These are phyloP conservation scores for Pseudorectes ferrugineus DNA, from an alignment of 2,113 vertebrate genomes.

Conservation along the genomic window DNA sequence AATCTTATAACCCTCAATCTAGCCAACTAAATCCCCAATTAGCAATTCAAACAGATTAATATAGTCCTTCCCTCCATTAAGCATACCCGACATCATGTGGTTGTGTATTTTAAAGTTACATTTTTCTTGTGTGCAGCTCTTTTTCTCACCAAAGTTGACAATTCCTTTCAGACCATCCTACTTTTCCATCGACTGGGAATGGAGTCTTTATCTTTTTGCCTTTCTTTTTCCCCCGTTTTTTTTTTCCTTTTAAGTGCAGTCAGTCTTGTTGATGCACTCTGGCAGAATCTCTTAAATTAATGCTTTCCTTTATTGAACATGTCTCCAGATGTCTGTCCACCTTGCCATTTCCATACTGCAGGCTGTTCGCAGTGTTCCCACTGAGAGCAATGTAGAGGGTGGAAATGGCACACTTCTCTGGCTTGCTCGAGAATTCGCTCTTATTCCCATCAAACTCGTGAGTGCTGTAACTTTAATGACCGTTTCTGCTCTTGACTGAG, in stretches of 20 bases:
- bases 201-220: not conserved
- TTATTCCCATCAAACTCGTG: not conserved
- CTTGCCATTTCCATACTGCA: not conserved
- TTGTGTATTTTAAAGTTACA: constrained; percentile 11
- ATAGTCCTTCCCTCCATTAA: constrained; percentile 30
- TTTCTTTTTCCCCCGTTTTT: not conserved
- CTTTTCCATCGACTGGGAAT: not conserved
- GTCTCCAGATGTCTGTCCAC: not conserved
- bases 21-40: constrained; percentile 56
- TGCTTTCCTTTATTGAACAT: not conserved
- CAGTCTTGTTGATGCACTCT: not conserved
- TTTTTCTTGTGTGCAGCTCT: constrained; percentile 20
- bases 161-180: constrained; percentile 35
- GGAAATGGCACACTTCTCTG: not conserved
- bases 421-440: not conserved
- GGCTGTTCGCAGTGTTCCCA: not conserved
- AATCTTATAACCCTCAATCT: constrained; percentile 39
- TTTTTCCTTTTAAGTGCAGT: not conserved
- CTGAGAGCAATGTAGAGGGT: not conserved
- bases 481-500: not conserved
- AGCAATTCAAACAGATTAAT: constrained; percentile 62
- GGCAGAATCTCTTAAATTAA: not conserved
- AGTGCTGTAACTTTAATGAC: not conserved
- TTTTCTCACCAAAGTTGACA: constrained; percentile 30
- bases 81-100: not conserved